Evolutionary conservation across 2,797 vertebrate species (phyloP), one percentile per base, ranked within the genome.

Genomic region (Gadopsis marmoratus): DNA sequence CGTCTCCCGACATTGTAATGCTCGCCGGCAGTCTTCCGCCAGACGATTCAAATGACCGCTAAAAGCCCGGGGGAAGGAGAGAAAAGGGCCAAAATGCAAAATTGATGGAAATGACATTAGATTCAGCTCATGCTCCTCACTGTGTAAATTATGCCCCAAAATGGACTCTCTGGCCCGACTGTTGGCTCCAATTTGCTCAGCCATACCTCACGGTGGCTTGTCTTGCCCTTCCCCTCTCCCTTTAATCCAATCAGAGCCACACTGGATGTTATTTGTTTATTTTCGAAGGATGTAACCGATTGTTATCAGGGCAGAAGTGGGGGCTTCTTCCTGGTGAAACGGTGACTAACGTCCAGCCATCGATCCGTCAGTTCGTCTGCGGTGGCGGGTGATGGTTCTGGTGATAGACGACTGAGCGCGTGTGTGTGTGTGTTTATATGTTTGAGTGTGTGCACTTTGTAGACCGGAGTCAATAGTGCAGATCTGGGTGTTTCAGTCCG

Each of bases 201-300:
- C 90, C 88, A 94, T 95, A 91, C 83, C 89, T 96, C 95, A 94
- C 1, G 56, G 82, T 61, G 84, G 78, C 91, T 88, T n/a, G 86
- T 81, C 89, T 73, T 79, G 88, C 88, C 92, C 90, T 89, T 89
- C 88, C 84, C 75, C 80, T 92, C 89, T 90, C 86, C 82, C 84
- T 93, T 85, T 95, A 95, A 95, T 95, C 89, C 86, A 86, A 95
- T 95, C 92, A 93, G 63, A 83, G 90, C 90, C 89, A 89, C 90
- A 78, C 82, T 92, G 91, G 91, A 94, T 90, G 92, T 93, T 95
- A 94, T 95, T 95, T 95, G 94, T 95, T 94, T 95, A 88, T 95
- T 94, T 92, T 91, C 86, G 26, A 91, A 93, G 92, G 93, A 94
- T 93, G 91, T 85, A 93, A 89, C 82, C 76, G 92, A 93, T 95